These are phyloP conservation scores for Paramacrobiotus metropolitanus DNA, from an alignment of 1,140 invertebrate genomes.

Conservation along the genomic window DNA sequence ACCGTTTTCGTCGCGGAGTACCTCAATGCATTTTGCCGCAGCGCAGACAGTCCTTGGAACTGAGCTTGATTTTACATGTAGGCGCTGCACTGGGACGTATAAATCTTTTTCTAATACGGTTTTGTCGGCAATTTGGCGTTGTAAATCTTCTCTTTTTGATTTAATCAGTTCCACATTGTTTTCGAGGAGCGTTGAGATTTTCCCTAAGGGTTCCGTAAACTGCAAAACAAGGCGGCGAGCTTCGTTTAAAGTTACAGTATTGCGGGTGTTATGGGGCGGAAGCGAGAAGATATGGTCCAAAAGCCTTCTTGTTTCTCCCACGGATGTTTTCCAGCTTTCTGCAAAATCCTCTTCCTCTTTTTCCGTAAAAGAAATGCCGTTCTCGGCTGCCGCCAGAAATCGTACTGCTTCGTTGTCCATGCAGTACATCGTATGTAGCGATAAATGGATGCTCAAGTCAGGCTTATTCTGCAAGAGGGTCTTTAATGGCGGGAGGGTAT, in stretches of 20 bases:
- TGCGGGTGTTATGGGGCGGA: conserved; percentile 6
- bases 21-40: too few relatives aligned
- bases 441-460: conserved; percentile 6
- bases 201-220: conserved; percentile 11
- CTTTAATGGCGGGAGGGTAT: conserved; percentile 9
- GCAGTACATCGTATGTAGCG: conserved; percentile 11
- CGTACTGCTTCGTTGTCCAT: conserved; percentile 12
- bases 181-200: conserved; percentile 12
- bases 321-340: conserved; percentile 9
- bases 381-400: conserved; percentile 9
- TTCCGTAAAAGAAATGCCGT: conserved; percentile 3
- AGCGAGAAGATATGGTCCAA: conserved; percentile 10
- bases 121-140: neutral
- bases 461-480: conserved; percentile 1
- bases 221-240: conserved; percentile 9
- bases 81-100: neutral
- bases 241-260: conserved; percentile 10
- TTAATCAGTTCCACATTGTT: conserved; percentile 10
- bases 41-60: too few relatives aligned
- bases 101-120: neutral
- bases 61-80: neutral
- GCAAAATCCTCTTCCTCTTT: neutral
- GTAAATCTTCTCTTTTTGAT: conserved; percentile 6
- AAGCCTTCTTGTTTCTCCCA: conserved; percentile 9
- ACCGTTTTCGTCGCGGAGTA: too few relatives aligned